Base-by-base conservation (phyloP, 2,113 vertebrate genomes). In the Caranx melampygus region DNA sequence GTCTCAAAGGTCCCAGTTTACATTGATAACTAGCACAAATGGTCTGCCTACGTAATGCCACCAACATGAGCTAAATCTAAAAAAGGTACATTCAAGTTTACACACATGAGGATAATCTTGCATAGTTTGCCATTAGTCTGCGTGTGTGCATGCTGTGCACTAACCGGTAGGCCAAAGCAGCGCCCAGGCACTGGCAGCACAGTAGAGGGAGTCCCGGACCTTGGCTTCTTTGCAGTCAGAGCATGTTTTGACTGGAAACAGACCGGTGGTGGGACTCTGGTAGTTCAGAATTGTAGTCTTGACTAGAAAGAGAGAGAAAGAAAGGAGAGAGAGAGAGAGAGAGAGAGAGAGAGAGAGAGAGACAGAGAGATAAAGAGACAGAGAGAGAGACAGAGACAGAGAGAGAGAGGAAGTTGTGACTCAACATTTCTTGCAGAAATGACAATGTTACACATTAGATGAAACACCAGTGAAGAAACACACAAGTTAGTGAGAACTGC, bases 241-340 rank as follows among this genome's bases (percentile, higher is more conserved):
- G 3, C 91, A 95, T 0, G 97, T 99, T 87, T 96, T 97, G n/a
- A 95, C 93, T 0, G 98, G 98, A 70, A 99, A 99, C 3, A 99
- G 95, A 51, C 98, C 98, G 0, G 98, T 99, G 20, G 97, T 97
- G 26, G 97, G 96, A 84, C 96, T 99, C 91, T 99, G 98, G 92
- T 96, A 95, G 76, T 96, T 92, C 76, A 99, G 90, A 78, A 99
- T 91, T 0, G 98, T 99, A 52, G 94, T 88, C 87, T 99, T 99
- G 52, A 98, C 98, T 99, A 83, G 15, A 16, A 5, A 5, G 15
- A 16, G 3, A 15, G 14, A 15, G 11, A 11, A 42, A 11, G 11
- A 11, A 85, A 26, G 26, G 14, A 15, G 14, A 15, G 13, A 14
- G 84, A 14, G 13, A 4, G 13, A 14, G 3, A 15, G 0, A 15